Conservation (phyloP, 2,797 vertebrate genomes). For the Gymnoscopelus microlampas region DNA sequence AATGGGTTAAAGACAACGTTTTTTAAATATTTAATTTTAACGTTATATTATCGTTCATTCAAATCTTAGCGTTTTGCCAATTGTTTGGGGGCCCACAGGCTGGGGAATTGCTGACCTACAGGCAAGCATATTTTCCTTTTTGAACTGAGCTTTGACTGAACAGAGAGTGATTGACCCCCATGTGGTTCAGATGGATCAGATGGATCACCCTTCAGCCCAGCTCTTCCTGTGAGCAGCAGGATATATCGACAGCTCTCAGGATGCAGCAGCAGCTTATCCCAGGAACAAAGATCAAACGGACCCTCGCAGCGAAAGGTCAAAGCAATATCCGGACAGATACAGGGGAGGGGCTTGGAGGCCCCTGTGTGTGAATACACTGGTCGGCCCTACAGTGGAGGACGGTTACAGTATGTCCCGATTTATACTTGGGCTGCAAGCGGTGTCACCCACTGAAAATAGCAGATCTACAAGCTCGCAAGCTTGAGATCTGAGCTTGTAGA, state of each 20-base stretch:
- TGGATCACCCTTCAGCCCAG: slow-evolving; percentile 51
- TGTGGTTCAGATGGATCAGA: slow-evolving; percentile 5
- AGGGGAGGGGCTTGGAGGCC: slow-evolving; percentile 10
- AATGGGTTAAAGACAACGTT: too few relatives aligned
- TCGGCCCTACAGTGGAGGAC: slow-evolving; percentile 4
- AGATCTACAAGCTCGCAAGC: too few relatives aligned
- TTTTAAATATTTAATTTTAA: too few relatives aligned
- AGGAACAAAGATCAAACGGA: slow-evolving; percentile 57
- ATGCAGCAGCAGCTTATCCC: slow-evolving; percentile 48
- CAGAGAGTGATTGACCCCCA: not conserved
- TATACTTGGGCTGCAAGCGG: too few relatives aligned
- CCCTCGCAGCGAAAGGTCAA: slow-evolving; percentile 55
- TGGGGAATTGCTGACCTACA: too few relatives aligned
- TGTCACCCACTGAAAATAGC: too few relatives aligned
- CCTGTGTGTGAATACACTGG: slow-evolving; percentile 30
- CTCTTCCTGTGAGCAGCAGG: slow-evolving; percentile 64
- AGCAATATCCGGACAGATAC: slow-evolving; percentile 43
- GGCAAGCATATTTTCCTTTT: not conserved
- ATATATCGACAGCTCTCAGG: slow-evolving; percentile 48
- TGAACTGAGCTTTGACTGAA: not conserved
- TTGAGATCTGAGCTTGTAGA: too few relatives aligned
- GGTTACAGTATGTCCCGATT: too few relatives aligned
- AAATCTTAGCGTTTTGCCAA: too few relatives aligned
- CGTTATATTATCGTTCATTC: too few relatives aligned
- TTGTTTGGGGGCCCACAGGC: too few relatives aligned